phyloP scores from a whole-genome alignment of 92 coral and sea anemone species.

The Micromussa lordhowensis region DNA sequence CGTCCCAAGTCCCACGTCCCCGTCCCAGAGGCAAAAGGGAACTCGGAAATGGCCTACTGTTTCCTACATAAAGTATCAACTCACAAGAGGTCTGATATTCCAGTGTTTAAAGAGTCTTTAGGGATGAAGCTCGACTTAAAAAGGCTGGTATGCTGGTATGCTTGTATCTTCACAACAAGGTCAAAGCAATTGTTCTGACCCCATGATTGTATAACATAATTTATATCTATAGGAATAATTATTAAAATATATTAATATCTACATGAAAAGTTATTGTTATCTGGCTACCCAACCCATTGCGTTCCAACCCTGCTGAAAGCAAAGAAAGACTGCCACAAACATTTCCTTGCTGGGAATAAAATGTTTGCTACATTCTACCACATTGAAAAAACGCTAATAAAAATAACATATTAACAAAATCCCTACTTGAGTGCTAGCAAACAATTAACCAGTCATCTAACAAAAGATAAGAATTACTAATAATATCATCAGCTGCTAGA shows the following conservation, averaged over 20 bases:
- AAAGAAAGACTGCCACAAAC: neutral
- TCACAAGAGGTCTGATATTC: neutral
- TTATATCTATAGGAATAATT: neutral
- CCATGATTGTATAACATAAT: neutral
- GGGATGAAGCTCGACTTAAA: neutral
- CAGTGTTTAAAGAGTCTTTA: neutral
- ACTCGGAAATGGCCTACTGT: too few relatives aligned
- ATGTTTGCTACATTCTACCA: neutral
- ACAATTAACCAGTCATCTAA: neutral
- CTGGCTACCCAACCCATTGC: neutral
- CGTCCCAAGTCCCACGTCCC: too few relatives aligned
- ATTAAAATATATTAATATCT: slow-evolving; percentile 14
- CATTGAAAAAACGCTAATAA: neutral
- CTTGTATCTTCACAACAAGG: neutral
- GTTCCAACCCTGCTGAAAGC: neutral
- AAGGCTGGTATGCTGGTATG: neutral
- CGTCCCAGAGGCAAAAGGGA: too few relatives aligned
- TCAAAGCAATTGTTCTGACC: neutral
- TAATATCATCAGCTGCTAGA: neutral
- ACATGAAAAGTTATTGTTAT: neutral
- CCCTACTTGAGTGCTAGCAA: neutral
- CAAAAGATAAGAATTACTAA: neutral
- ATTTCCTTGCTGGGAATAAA: neutral
- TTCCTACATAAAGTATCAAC: neutral
- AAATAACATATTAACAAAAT: neutral